Base-by-base conservation (phyloP, 2,888 invertebrate species). In the Brachyptera putata region DNA sequence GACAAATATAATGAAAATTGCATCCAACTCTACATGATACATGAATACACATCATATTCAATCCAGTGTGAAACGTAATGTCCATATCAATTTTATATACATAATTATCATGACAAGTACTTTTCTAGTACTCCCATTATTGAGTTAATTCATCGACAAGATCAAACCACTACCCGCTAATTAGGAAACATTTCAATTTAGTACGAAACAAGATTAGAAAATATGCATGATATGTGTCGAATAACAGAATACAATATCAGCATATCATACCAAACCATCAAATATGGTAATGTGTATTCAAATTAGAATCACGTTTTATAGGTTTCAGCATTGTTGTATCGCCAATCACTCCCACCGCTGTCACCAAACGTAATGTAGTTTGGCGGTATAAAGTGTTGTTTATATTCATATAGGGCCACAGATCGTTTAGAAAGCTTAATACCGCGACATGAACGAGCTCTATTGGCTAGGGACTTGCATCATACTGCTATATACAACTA, bases 201-300 rank as follows among this genome's bases (percentile, higher is more conserved):
- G n/a, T n/a, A n/a, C n/a, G n/a, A n/a, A n/a, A n/a, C n/a, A n/a
- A n/a, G n/a, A n/a, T n/a, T n/a, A n/a, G n/a, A n/a, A n/a, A n/a
- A n/a, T n/a, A n/a, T n/a, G n/a, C n/a, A n/a, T n/a, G n/a, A n/a
- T n/a, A n/a, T n/a, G n/a, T n/a, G n/a, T n/a, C n/a, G n/a, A n/a
- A n/a, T n/a, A n/a, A n/a, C n/a, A n/a, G 41, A 7, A 41, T 21
- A 41, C 41, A 41, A 21, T 16, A 21, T 16, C 3, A 37, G 16
- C 41, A 21, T 41, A 41, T 21, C 18, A 30, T 30, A 11, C 11
- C 30, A 46, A n/a, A 22, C n/a, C 24, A 46, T 46, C n/a, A 46
- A 46, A 46, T 46, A 46, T 46, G 46, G 46, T 21, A 46, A 46
- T 46, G 46, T 24, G 24, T 46, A 46, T 46, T 46, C 46, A 46